Evolutionary conservation across 2,113 vertebrate genomes (phyloP), one percentile per base, ranked within the genome.

Genomic region (Bos indicus): DNA sequence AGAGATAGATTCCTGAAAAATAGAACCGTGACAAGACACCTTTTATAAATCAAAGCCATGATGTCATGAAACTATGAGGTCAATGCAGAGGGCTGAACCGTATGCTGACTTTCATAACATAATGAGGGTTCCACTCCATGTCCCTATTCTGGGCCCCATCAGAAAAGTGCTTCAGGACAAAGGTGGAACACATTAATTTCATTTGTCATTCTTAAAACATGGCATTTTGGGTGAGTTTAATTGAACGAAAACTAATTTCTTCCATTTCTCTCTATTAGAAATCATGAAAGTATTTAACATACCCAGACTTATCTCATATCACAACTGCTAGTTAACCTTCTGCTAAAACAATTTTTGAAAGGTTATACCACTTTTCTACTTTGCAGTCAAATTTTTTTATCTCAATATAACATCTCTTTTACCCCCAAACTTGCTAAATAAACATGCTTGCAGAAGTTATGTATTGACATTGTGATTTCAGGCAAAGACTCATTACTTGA

Each of bases 21-120:
- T 10, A 90, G 56, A 88, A 56, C 25, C 23, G 51, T 33, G 51
- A 62, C 86, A 59, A 93, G 80, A 85, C 51, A 93, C 43, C 26
- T 97, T 97, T 94, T 95, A 92, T 94, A 92, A 88, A 96, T 98
- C 64, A 95, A 96, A 94, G 36, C 36, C 51, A 84, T 52, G 40
- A 77, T 84, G n/a, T 60, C 85, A 96, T 33, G 64, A 90, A 97
- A 54, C 40, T 77, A 56, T 94, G 90, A 94, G 52, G 7, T 97
- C 77, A 95, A 4, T n/a, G 86, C 40, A 40, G 46, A 85, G 25
- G 40, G 30, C 6, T 1, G 19, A 88, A 16, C 26, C 30, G 33
- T 48, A 57, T 59, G 57, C 26, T 52, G 33, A 56, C n/a, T 94
- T 96, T 87, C 23, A 77, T 46, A 90, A 54, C 14, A 82, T 19